A percentile compares a stretch with the other conserved stretches of the same genome.
Evolutionary conservation across 2,888 invertebrate species (phyloP).

Genomic region (Pandemis corylana): DNA sequence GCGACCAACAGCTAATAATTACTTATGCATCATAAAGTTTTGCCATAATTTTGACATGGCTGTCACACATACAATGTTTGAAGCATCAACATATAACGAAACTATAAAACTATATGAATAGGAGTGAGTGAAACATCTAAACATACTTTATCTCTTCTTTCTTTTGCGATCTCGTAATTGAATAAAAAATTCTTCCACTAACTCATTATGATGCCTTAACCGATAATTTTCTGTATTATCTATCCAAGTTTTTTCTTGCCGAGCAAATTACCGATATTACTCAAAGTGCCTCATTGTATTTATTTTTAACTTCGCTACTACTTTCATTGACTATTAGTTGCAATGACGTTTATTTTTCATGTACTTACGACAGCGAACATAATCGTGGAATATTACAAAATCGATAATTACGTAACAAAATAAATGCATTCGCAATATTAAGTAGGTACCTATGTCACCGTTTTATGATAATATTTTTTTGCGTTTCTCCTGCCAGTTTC

Average conservation of each 20-base stretch:
- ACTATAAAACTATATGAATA: too few relatives aligned
- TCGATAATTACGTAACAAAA: too few relatives aligned
- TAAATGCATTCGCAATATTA: not conserved
- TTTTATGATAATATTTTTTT: too few relatives aligned
- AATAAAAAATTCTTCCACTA: not conserved
- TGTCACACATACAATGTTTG: too few relatives aligned
- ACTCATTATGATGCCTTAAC: slow-evolving; percentile 13
- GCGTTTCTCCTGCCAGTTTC: too few relatives aligned
- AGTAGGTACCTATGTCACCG: too few relatives aligned
- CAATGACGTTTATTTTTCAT: slow-evolving; percentile 45
- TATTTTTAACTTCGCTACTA: slow-evolving; percentile 49
- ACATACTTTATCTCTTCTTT: not conserved
- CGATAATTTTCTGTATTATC: slow-evolving; percentile 27
- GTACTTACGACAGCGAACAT: not conserved
- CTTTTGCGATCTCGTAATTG: not conserved
- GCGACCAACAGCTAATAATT: too few relatives aligned
- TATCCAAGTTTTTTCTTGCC: slow-evolving; percentile 14
- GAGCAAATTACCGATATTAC: slow-evolving; percentile 21
- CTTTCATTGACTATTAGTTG: slow-evolving; percentile 52
- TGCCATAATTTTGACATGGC: too few relatives aligned
- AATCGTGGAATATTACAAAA: too few relatives aligned
- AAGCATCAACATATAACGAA: too few relatives aligned
- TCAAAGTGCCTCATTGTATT: slow-evolving; percentile 51
- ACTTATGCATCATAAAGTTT: too few relatives aligned
- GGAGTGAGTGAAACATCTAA: not conserved